Evolutionary conservation across 2,113 vertebrate species (phyloP), one percentile per base, ranked within the genome.

Genomic region (Actenoides lindsayi): DNA sequence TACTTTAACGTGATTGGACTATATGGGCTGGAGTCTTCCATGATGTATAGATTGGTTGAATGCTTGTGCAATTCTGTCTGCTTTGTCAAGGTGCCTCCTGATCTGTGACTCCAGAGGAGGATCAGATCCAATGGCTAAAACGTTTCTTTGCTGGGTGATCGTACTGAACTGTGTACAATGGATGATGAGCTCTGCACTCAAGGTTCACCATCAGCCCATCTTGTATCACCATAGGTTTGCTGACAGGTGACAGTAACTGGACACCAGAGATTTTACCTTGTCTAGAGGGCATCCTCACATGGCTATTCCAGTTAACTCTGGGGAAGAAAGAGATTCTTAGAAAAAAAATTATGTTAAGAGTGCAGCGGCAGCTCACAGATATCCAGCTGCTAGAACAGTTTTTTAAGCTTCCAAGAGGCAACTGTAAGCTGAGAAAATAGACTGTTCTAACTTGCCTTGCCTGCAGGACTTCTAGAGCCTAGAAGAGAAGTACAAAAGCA

Each of bases 21-120:
- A 0, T 3, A 15, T 16, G 46, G 73, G 50, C 30, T 42, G 0
- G 0, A 44, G 46, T n/a, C 23, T 64, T 30, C 37, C 16, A 1
- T 11, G n/a, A 12, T 20, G 31, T 18, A 24, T 9, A 1, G 10
- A 25, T 18, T 37, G 6, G 42, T 2, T 35, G 81, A 56, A 71
- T 20, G n/a, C 33, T 68, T 19, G 48, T 74, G 68, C 23, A 31
- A 2, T 70, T 67, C 82, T 82, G 23, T 73, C 77, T 30, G 5
- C 37, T 71, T 39, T 56, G 39, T 5, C 10, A 11, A 31, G 41
- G 16, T 37, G n/a, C 44, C 25, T 94, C 60, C 46, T 50, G 30
- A 62, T 25, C 50, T 53, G 48, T 51, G 63, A 11, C 18, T 76
- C 48, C 62, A 65, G 56, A 60, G 53, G 20, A 37, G n/a, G 6